These are phyloP conservation scores for Pinctada fucata DNA, from an alignment of 2,888 invertebrate species.

Conservation along the genomic window DNA sequence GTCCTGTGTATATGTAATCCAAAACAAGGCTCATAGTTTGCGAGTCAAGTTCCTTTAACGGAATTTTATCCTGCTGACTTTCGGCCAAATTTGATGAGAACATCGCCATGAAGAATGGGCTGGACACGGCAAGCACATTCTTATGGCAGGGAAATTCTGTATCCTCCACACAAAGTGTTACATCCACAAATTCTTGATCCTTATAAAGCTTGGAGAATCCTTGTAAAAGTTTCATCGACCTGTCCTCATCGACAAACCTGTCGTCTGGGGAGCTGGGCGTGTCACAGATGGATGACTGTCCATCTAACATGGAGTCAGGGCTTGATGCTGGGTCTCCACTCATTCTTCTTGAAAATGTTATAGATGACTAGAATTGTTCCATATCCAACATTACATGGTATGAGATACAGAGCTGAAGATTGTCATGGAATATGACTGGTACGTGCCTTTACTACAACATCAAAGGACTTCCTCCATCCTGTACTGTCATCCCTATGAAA, in stretches of 20 bases:
- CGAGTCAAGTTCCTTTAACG: conserved; percentile 69
- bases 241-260: conserved; percentile 62
- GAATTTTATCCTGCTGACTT: conserved; percentile 66
- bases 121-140: conserved; percentile 72
- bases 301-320: background rate
- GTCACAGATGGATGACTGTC: conserved; percentile 13
- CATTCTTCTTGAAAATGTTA: too few relatives aligned
- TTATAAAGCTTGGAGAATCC: conserved; percentile 71
- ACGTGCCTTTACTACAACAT: too few relatives aligned
- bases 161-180: conserved; percentile 64
- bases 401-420: too few relatives aligned
- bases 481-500: too few relatives aligned
- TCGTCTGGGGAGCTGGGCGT: conserved; percentile 46
- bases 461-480: too few relatives aligned
- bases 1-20: conserved; percentile 74
- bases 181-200: conserved; percentile 72
- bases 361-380: too few relatives aligned
- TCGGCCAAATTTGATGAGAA: conserved; percentile 71
- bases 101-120: conserved; percentile 75
- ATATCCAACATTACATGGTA: too few relatives aligned
- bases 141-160: conserved; percentile 72
- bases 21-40: conserved; percentile 69
- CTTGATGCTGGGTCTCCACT: too few relatives aligned
- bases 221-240: conserved; percentile 60
- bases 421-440: too few relatives aligned